Evolutionary conservation across 2,797 vertebrate genomes (phyloP), one percentile per base, ranked within the genome.

Genomic region (Acomys russatus): DNA sequence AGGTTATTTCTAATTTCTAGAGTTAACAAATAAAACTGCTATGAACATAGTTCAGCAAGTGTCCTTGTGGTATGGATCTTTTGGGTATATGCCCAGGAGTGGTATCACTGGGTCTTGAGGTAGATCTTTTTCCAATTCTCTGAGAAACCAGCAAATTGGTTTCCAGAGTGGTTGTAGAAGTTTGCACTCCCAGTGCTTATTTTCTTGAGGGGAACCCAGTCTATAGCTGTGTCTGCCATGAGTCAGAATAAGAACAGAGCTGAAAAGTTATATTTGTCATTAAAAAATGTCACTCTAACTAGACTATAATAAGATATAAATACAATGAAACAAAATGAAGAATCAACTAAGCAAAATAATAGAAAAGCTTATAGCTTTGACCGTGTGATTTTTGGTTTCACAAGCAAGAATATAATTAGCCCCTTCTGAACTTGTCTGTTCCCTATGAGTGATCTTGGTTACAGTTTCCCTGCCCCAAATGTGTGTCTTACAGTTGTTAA

Each of bases 401-500:
- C 33, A 33, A 85, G 78, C 5, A 80, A 89, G 86, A 96, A 91
- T 73, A 66, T 56, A 96, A 90, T 89, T 63, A 85, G 15, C 87
- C 76, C 92, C 56, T 94, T 94, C 63, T 96, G 82, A 97, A 95
- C 84, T 80, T 92, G 11, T 7, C 70, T 83, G 77, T 92, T 61
- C 51, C 59, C 94, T 54, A 18, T 83, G 86, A 33, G 83, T 96
- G 79, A 92, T 90, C 49, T 87, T 78, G 76, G 84, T 25, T 90
- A 14, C 23, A 79, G n/a, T 56, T 95, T 44, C 33, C 59, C 3
- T 73, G 38, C 92, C 49, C 74, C 9, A 15, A 44, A 92, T 86
- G 79, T 96, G 66, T 77, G 68, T 95, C 38, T 73, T 71, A 56
- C 90, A 77, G 54, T 96, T 96, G 94, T n/a, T 44, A 44, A 44